Conservation (phyloP, 2,888 invertebrate genomes). For the Griposia aprilina region DNA sequence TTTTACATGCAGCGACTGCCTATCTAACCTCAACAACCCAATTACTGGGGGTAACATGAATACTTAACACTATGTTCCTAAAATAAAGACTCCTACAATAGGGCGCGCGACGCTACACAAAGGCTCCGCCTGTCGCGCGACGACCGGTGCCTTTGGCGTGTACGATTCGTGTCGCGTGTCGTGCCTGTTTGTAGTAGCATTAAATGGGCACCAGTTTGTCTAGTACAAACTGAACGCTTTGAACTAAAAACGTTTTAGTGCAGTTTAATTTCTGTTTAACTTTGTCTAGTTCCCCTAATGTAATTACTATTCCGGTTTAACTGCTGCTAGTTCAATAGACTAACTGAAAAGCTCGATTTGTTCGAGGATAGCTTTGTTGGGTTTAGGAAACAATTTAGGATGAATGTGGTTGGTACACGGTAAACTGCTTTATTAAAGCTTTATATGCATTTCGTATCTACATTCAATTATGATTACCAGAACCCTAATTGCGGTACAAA, state of each 20-base stretch:
- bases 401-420: background rate
- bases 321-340: conserved; percentile 19
- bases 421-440: background rate
- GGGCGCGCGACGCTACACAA: too few species aligned
- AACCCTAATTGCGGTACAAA: too few species aligned
- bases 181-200: too few species aligned
- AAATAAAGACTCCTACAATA: background rate
- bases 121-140: too few species aligned
- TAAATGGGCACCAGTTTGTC: background rate
- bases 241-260: background rate
- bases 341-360: background rate
- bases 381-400: conserved; percentile 6
- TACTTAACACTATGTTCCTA: too few species aligned
- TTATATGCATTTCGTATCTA: too few species aligned
- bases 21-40: too few species aligned
- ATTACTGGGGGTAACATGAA: too few species aligned
- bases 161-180: too few species aligned
- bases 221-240: background rate
- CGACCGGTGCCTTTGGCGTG: too few species aligned
- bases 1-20: too few species aligned
- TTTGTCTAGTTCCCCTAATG: conserved; percentile 13
- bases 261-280: conserved; percentile 22
- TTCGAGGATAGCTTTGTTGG: background rate
- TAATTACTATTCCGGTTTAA: conserved; percentile 23
- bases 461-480: too few species aligned